These are phyloP conservation scores for Laspeyria flexula DNA, from an alignment of 2,888 invertebrate species.

Conservation along the genomic window DNA sequence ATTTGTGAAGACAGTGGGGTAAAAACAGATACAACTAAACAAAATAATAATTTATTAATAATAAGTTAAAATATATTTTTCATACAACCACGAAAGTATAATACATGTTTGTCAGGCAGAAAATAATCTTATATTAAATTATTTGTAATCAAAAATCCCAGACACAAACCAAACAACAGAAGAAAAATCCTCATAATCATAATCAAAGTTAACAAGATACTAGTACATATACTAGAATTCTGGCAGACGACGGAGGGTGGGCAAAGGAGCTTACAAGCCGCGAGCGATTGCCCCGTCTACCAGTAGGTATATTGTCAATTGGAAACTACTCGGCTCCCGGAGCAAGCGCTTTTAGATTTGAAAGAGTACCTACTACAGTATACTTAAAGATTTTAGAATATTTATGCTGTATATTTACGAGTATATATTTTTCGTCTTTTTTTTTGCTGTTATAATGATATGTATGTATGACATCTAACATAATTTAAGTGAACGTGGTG, in stretches of 20 bases:
- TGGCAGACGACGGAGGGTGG: constrained; percentile 33
- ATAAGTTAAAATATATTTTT: too few species aligned
- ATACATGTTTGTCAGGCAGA: too few species aligned
- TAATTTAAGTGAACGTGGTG: too few species aligned
- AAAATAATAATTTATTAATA: too few species aligned
- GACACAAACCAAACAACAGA: constrained; percentile 8
- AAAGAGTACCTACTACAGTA: constrained; percentile 68
- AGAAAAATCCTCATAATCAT: constrained; percentile 28
- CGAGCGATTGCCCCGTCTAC: constrained; percentile 71
- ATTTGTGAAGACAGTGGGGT: too few species aligned
- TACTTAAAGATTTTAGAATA: constrained; percentile 43
- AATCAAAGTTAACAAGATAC: constrained; percentile 40
- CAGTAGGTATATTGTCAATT: constrained; percentile 79
- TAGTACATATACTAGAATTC: constrained; percentile 45
- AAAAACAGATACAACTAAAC: too few species aligned
- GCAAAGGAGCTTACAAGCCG: constrained; percentile 71
- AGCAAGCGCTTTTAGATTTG: constrained; percentile 77
- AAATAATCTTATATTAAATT: background rate
- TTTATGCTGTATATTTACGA: background rate
- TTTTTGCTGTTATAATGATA: too few species aligned
- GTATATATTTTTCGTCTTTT: too few species aligned
- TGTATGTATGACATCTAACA: too few species aligned
- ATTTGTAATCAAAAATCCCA: background rate
- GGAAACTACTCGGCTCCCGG: constrained; percentile 73
- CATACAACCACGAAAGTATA: too few species aligned